These are phyloP conservation scores for Drosophila colorata DNA, from an alignment of 2,888 invertebrate species.

Conservation along the genomic window DNA sequence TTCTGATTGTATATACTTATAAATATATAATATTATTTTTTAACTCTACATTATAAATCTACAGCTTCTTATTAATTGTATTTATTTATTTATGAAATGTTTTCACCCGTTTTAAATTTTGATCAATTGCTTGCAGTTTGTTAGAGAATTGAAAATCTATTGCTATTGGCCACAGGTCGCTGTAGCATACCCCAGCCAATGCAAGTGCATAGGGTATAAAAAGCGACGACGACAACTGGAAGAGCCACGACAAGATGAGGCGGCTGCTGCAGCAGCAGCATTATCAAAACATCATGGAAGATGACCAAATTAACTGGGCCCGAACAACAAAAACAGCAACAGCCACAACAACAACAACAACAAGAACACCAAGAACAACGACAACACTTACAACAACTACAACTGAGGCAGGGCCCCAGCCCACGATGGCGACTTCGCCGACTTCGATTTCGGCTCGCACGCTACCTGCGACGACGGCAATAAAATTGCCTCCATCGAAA, in stretches of 20 bases:
- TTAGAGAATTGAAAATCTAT: too few relatives aligned
- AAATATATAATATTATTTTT: too few relatives aligned
- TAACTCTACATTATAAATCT: too few relatives aligned
- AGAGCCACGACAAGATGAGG: slow-evolving; percentile 34
- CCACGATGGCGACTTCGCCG: slow-evolving; percentile 50
- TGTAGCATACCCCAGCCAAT: background rate
- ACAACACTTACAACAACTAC: slow-evolving; percentile 10
- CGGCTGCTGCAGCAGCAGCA: slow-evolving; percentile 50
- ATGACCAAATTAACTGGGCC: slow-evolving; percentile 81
- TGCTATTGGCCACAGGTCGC: too few relatives aligned
- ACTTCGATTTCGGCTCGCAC: slow-evolving; percentile 38
- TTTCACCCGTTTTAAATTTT: too few relatives aligned
- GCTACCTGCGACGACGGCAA: slow-evolving; percentile 73
- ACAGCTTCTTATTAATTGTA: too few relatives aligned
- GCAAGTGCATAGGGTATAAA: slow-evolving; percentile 24
- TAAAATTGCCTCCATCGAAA: slow-evolving; percentile 80
- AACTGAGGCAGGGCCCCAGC: slow-evolving; percentile 22
- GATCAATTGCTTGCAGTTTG: too few relatives aligned
- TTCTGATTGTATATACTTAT: too few relatives aligned
- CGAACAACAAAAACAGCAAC: slow-evolving; percentile 24
- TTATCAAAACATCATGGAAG: slow-evolving; percentile 83
- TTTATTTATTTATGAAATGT: too few relatives aligned
- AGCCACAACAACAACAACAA: slow-evolving; percentile 8
- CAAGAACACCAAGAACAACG: slow-evolving; percentile 16
- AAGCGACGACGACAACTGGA: slow-evolving; percentile 26